These are phyloP conservation scores for Polylopha cassiicola DNA, from an alignment of 2,888 invertebrate species.

Conservation along the genomic window DNA sequence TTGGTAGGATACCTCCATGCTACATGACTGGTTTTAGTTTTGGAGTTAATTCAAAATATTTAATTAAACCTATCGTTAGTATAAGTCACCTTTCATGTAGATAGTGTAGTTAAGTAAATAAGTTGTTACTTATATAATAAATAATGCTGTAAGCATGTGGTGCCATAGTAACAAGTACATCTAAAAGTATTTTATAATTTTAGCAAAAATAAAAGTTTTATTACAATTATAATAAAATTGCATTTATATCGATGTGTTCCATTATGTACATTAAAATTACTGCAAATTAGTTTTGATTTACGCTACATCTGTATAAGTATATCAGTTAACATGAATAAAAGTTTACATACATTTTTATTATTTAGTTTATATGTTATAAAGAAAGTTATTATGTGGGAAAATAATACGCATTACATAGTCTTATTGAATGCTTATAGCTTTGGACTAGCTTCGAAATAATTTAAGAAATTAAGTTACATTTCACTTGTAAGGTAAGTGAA, in stretches of 20 bases:
- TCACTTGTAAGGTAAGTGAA: conserved; percentile 42
- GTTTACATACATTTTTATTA: conserved; percentile 34
- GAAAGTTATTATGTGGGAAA: conserved; percentile 73
- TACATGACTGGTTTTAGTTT: conserved; percentile 32
- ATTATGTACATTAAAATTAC: conserved; percentile 9
- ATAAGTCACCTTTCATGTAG: conserved; percentile 41
- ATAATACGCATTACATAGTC: conserved; percentile 73
- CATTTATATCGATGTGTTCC: conserved; percentile 8
- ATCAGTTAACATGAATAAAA: conserved; percentile 29
- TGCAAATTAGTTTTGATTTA: conserved; percentile 18
- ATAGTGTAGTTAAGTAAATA: conserved; percentile 31
- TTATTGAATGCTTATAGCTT: conserved; percentile 67
- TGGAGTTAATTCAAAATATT: conserved; percentile 23
- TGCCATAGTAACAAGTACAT: conserved; percentile 73
- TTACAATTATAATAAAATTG: conserved; percentile 24
- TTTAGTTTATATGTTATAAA: conserved; percentile 53
- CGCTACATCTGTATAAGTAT: conserved; percentile 20
- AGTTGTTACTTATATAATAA: conserved; percentile 50
- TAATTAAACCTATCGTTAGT: conserved; percentile 30
- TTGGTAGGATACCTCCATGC: too few species aligned
- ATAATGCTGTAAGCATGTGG: conserved; percentile 72
- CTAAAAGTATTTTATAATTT: conserved; percentile 49
- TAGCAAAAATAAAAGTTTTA: conserved; percentile 34
- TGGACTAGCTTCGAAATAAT: conserved; percentile 67
- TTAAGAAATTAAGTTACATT: conserved; percentile 51